Conservation (phyloP, 2,113 vertebrate genomes). For the Carettochelys insculpta region DNA sequence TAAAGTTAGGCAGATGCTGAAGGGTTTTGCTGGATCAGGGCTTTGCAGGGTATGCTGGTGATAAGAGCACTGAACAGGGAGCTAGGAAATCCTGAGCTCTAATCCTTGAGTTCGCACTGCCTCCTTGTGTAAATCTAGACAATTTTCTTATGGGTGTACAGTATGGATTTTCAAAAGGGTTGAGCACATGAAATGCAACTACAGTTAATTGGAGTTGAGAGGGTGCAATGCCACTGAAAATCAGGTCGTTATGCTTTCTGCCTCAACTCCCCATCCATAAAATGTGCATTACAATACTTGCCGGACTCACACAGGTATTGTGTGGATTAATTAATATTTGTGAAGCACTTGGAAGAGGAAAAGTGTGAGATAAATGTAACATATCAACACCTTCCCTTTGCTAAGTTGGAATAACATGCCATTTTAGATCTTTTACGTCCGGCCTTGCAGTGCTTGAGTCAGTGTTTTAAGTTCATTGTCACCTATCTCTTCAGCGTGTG, state of each 20-base stretch:
- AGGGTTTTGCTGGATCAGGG: slow-evolving; percentile 17
- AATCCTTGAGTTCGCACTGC: slow-evolving; percentile 13
- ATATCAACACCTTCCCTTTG: background rate
- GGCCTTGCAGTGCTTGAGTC: background rate
- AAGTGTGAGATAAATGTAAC: background rate
- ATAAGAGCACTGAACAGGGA: background rate
- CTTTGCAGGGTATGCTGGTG: background rate
- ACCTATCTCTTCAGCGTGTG: background rate
- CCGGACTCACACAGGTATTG: background rate
- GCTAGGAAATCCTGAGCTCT: background rate
- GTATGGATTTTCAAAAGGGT: slow-evolving; percentile 11
- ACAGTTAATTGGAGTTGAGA: background rate
- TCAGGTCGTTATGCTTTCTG: background rate
- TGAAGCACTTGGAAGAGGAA: slow-evolving; percentile 25
- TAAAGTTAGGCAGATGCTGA: slow-evolving; percentile 46
- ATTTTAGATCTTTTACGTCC: background rate
- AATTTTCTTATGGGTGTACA: background rate
- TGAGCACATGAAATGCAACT: background rate
- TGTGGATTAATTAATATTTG: background rate
- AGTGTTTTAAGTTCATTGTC: background rate
- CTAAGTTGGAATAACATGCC: background rate
- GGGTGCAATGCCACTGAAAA: background rate
- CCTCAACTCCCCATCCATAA: slow-evolving; percentile 11
- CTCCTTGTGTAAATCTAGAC: background rate
- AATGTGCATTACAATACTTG: background rate